phyloP scores from a whole-genome alignment of 2,888 invertebrate species.

The Nephrotoma appendiculata region DNA sequence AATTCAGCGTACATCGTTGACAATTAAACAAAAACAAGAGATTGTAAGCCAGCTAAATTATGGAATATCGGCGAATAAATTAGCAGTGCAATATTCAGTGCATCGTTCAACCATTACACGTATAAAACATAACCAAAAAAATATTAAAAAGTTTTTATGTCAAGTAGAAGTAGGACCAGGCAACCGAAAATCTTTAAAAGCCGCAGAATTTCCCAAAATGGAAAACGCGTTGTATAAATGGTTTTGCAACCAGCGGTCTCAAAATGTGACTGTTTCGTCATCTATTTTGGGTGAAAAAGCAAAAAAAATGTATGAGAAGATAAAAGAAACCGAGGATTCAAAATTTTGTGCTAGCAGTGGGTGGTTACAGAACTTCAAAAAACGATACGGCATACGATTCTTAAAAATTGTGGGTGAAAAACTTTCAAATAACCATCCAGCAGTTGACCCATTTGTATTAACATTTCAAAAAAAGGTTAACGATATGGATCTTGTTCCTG shows the following conservation, averaged over 20 bases:
- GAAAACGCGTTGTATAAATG: conserved; percentile 11
- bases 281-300: conserved; percentile 6
- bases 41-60: background rate
- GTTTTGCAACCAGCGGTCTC: conserved; percentile 2
- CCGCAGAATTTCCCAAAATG: conserved; percentile 6
- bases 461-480: conserved; percentile 6
- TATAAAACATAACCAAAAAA: background rate
- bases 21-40: background rate
- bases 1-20: background rate
- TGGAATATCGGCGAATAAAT: background rate
- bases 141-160: too few relatives aligned
- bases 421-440: background rate
- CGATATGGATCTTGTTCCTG: background rate
- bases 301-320: conserved; percentile 9
- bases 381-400: background rate
- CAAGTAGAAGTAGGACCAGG: background rate
- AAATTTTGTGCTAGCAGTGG: background rate
- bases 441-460: conserved; percentile 5
- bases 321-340: background rate
- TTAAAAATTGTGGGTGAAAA: background rate
- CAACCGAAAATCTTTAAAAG: conserved; percentile 7
- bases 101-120: background rate
- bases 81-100: background rate
- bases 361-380: conserved; percentile 9
- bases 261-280: too few relatives aligned